Conservation (phyloP, 2,888 invertebrate species). For the Hyposoter dolosus region DNA sequence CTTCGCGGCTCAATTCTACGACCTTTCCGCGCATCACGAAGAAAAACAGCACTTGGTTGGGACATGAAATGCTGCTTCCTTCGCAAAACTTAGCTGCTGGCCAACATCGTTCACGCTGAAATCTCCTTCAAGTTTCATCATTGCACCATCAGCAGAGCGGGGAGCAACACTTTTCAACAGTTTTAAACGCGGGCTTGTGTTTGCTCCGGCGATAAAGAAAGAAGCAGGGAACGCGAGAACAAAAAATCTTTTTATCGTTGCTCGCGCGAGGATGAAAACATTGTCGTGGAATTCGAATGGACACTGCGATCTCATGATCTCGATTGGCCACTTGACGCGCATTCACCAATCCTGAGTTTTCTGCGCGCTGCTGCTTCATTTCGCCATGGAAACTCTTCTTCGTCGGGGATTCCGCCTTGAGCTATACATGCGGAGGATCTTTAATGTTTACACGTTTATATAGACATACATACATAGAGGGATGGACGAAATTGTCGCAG, state of each 20-base stretch:
- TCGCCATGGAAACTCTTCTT: conserved; percentile 25
- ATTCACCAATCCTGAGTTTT: background rate
- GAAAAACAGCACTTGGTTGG: conserved; percentile 49
- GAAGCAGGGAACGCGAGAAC: background rate
- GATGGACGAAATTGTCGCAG: conserved; percentile 9
- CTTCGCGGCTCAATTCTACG: conserved; percentile 31
- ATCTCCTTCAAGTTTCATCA: conserved; percentile 27
- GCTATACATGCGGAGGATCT: conserved; percentile 9
- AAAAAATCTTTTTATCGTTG: conserved; percentile 54
- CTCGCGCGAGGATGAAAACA: conserved; percentile 59
- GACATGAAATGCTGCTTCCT: conserved; percentile 55
- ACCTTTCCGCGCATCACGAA: conserved; percentile 37
- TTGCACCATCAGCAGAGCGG: conserved; percentile 18
- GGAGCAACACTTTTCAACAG: conserved; percentile 28
- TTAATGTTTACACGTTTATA: background rate
- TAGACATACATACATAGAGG: background rate
- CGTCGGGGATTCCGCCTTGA: conserved; percentile 48
- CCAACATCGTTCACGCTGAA: conserved; percentile 35
- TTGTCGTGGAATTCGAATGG: conserved; percentile 65
- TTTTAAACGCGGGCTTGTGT: conserved; percentile 7
- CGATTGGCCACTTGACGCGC: background rate
- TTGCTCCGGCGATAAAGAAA: conserved; percentile 6
- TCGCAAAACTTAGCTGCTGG: background rate
- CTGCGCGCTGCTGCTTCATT: background rate
- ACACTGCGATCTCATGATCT: conserved; percentile 16